Base-by-base conservation (phyloP, 2,113 vertebrate genomes). In the Leucoraja erinaceus region DNA sequence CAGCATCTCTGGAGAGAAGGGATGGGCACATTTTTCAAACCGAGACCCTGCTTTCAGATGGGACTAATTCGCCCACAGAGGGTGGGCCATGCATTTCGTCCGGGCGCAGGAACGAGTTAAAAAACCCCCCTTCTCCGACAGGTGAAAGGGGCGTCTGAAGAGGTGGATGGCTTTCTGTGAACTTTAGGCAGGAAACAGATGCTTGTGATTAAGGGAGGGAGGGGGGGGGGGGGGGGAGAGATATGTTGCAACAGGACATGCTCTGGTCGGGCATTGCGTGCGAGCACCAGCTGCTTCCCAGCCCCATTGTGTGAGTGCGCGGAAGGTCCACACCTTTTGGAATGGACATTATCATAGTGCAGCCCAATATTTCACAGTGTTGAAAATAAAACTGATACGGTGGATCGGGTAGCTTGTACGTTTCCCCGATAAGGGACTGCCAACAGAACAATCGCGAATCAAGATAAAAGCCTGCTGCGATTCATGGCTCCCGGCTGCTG, bases 221-320 rank as follows among this genome's bases (percentile, higher is more conserved):
- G n/a, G n/a, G n/a, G n/a, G n/a, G n/a, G n/a, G n/a, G n/a, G 38
- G 38, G 38, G 38, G 59, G 22, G 59, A 84, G 81, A 84, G 81
- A 84, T 84, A 84, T 8, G 1, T 22, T 61, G 59, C 59, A 84
- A 84, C 81, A 84, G 81, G 81, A 84, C 59, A 54, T 61, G 81
- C 81, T 56, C 22, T 61, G 81, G 22, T 61, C 25, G 22, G 54
- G 54, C 81, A 61, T 61, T 84, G 81, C 81, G 20, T 84, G 81
- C 81, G 61, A 84, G 59, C 81, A n/a, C 56, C 81, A 84, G 56
- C 81, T 84, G 81, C 81, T 84, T 84, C 54, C 56, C 81, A 84
- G 22, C 14, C 81, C 81, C 25, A 84, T 84, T 84, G 81, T 84
- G 59, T 84, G 81, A 61, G 4, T 28, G 4, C 54, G 22, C 20